Conservation (phyloP, 1,140 invertebrate species). For the Camponotus vicinus region DNA sequence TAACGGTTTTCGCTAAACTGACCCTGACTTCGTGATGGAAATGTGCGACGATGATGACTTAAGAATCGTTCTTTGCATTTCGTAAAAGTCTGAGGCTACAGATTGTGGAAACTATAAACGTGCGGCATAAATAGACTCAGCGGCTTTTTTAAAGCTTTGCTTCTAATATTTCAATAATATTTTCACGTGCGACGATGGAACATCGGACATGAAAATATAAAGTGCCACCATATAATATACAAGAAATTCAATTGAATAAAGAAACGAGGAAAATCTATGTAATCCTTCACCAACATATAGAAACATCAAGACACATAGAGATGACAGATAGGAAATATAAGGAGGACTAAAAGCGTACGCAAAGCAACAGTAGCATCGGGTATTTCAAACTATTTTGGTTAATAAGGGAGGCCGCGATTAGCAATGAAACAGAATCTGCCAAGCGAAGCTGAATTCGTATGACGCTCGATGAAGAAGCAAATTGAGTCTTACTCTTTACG, state of each 20-base stretch:
- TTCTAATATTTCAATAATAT: slow-evolving; percentile 10
- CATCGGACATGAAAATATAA: not conserved
- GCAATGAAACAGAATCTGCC: slow-evolving; percentile 19
- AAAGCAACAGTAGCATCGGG: slow-evolving; percentile 15
- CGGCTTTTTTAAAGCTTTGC: not conserved
- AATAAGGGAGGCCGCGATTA: not conserved
- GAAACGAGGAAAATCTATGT: not conserved
- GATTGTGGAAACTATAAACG: not conserved
- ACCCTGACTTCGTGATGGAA: slow-evolving; percentile 62
- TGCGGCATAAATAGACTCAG: not conserved
- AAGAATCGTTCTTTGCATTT: slow-evolving; percentile 1
- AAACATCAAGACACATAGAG: not conserved
- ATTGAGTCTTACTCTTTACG: slow-evolving; percentile 46
- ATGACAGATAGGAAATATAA: slow-evolving; percentile 1
- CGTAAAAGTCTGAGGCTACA: slow-evolving; percentile 7
- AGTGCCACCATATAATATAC: not conserved
- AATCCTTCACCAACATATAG: not conserved
- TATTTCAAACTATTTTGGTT: slow-evolving; percentile 26
- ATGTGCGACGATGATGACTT: not conserved
- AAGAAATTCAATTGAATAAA: slow-evolving; percentile 16
- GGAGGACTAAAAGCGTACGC: slow-evolving; percentile 22
- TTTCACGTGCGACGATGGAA: not conserved
- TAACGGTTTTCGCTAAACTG: slow-evolving; percentile 83
- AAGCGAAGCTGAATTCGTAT: slow-evolving; percentile 44
- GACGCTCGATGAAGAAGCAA: slow-evolving; percentile 79